These are phyloP conservation scores for Archips crataeganus DNA, from an alignment of 2,888 invertebrate species.

Conservation along the genomic window DNA sequence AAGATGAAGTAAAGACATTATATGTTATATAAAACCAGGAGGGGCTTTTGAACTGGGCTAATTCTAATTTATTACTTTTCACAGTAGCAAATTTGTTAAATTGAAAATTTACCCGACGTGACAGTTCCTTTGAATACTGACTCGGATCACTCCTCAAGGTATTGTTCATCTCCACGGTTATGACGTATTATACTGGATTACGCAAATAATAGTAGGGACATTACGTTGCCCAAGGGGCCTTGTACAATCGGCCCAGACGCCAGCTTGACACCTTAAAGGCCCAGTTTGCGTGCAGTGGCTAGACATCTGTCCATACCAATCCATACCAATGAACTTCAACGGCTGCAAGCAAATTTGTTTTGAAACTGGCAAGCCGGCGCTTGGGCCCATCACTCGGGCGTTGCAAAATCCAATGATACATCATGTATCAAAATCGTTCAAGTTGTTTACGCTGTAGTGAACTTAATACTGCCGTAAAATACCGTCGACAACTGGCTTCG, in stretches of 20 bases:
- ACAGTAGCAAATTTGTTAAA: neutral
- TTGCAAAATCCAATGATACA: too few relatives aligned
- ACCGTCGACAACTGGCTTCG: neutral
- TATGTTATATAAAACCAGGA: conserved; percentile 22
- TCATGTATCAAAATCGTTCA: too few relatives aligned
- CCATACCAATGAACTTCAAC: too few relatives aligned
- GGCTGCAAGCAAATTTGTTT: too few relatives aligned
- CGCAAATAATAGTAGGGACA: neutral
- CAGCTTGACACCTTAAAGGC: too few relatives aligned
- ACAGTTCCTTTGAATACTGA: neutral
- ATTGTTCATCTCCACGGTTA: neutral
- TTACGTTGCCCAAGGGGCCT: neutral
- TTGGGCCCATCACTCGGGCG: neutral
- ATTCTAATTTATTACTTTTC: neutral
- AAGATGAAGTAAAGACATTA: conserved; percentile 50
- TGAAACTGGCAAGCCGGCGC: too few relatives aligned
- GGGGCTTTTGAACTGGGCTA: neutral
- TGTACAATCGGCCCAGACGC: too few relatives aligned
- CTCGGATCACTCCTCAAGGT: neutral
- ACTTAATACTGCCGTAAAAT: neutral
- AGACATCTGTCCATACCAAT: too few relatives aligned
- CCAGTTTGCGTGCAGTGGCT: too few relatives aligned
- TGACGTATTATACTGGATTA: neutral
- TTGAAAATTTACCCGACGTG: neutral
- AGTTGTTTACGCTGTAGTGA: too few relatives aligned